Percentiles rank a stretch among this genome's conserved stretches.
These are phyloP conservation scores for Poeciliopsis prolifica DNA, from an alignment of 2,113 vertebrate genomes.

Conservation along the genomic window DNA sequence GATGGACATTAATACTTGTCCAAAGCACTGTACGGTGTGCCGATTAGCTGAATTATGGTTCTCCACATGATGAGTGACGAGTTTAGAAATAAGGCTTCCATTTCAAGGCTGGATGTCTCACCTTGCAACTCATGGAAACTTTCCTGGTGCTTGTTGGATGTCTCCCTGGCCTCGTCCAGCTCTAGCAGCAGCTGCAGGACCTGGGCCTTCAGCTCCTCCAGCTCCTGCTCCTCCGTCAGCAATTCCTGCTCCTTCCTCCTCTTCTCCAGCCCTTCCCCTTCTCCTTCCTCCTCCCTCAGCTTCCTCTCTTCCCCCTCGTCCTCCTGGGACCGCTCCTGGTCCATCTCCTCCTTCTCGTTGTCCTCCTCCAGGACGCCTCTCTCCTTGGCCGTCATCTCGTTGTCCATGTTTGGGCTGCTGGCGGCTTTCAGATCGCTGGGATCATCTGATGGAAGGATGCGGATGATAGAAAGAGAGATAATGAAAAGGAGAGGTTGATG, in stretches of 20 bases:
- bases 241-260: conserved; percentile 65
- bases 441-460: conserved; percentile 65
- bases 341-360: conserved; percentile 79
- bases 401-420: conserved; percentile 70
- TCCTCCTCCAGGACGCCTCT: conserved; percentile 72
- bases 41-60: not conserved
- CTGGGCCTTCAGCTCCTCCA: conserved; percentile 86
- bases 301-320: conserved; percentile 56
- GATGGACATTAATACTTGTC: not conserved
- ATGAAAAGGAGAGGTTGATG: conserved; percentile 8
- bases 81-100: not conserved
- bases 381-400: conserved; percentile 77
- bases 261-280: conserved; percentile 56
- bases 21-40: not conserved
- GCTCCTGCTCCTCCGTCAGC: conserved; percentile 83
- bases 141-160: conserved; percentile 85
- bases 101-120: conserved; percentile 57
- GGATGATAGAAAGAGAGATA: conserved; percentile 13
- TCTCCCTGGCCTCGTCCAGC: conserved; percentile 85
- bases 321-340: conserved; percentile 57
- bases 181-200: conserved; percentile 87
- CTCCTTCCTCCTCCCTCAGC: conserved; percentile 48
- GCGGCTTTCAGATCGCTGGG: conserved; percentile 73
- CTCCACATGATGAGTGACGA: not conserved
- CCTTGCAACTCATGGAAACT: conserved; percentile 88